Base-by-base conservation (phyloP, 2,113 vertebrate species). In the Aepyceros melampus region DNA sequence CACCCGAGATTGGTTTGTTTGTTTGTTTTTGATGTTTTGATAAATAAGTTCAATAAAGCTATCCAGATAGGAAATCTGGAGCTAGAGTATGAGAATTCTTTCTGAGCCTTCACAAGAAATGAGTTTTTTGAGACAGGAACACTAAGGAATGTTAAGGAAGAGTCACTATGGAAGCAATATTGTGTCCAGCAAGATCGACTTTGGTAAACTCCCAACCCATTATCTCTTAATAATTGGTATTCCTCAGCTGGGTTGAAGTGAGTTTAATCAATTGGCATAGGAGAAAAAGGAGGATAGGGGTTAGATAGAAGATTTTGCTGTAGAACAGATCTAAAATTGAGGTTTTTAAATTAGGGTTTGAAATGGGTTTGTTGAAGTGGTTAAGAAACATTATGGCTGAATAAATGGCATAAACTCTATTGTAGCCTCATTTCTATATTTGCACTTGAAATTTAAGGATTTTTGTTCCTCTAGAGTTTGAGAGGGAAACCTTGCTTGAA, bases 31-130 rank as follows among this genome's bases (percentile, higher is more conserved):
- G n/a, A 31, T 88, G n/a, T 88, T 91, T 40, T 31, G 27, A 82
- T 96, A 91, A 97, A 51, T 94, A 92, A 97, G 25, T 90, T 96
- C 82, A 97, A 96, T 97, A 91, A 94, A 82, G 51, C 36, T 58
- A 90, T 89, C 56, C 60, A 89, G 84, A 94, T 92, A 94, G 64
- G 81, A 97, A 83, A 96, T 88, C 53, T 96, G 45, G 45, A 97
- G 79, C 23, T 87, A 31, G 58, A 49, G 67, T 82, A 67, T 87
- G 84, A 95, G 79, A 96, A 87, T 78, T 33, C 25, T 93, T 94
- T 95, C 86, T n/a, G 87, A 60, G 40, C 47, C 23, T 79, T 93
- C 51, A 78, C 3, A 47, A 86, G 87, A 92, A 96, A 91, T 88
- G 87, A 92, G 8, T 53, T 81, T 94, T 96, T 87, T 64, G 45